Percentiles rank a stretch among this genome's conserved stretches.
These are phyloP conservation scores for Drosophila kohkoa DNA, from an alignment of 1,140 invertebrate genomes.

Conservation along the genomic window DNA sequence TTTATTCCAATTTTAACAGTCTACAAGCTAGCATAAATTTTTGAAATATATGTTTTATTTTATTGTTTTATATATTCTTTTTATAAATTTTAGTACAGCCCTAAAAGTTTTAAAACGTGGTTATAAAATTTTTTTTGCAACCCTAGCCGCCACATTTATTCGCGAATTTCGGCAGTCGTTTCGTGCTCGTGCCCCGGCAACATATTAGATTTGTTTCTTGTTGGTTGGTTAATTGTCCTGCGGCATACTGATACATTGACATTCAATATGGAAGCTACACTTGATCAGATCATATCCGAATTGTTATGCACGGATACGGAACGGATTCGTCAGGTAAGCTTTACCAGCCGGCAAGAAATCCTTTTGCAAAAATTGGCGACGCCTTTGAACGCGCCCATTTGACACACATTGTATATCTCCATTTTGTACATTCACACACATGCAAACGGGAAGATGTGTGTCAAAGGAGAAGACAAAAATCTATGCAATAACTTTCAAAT, in stretches of 20 bases:
- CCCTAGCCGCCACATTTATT: slow-evolving; percentile 39
- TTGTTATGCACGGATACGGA: slow-evolving; percentile 75
- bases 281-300: slow-evolving; percentile 73
- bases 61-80: neutral
- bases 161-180: slow-evolving; percentile 28
- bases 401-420: neutral
- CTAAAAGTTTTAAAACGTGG: slow-evolving; percentile 41
- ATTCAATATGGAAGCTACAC: slow-evolving; percentile 44
- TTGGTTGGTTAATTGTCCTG: slow-evolving; percentile 15
- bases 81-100: slow-evolving; percentile 14
- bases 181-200: slow-evolving; percentile 22
- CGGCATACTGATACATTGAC: slow-evolving; percentile 3
- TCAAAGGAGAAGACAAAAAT: neutral
- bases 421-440: slow-evolving; percentile 24
- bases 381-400: slow-evolving; percentile 31
- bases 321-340: slow-evolving; percentile 86
- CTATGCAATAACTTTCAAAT: slow-evolving; percentile 13
- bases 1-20: neutral
- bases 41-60: neutral
- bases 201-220: slow-evolving; percentile 32
- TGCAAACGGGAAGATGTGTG: neutral
- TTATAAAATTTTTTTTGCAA: neutral
- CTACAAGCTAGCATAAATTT: neutral
- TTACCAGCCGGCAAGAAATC: slow-evolving; percentile 1
- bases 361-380: slow-evolving; percentile 7